phyloP scores from a whole-genome alignment of 1,140 invertebrate genomes.

The Papilio xuthus region DNA sequence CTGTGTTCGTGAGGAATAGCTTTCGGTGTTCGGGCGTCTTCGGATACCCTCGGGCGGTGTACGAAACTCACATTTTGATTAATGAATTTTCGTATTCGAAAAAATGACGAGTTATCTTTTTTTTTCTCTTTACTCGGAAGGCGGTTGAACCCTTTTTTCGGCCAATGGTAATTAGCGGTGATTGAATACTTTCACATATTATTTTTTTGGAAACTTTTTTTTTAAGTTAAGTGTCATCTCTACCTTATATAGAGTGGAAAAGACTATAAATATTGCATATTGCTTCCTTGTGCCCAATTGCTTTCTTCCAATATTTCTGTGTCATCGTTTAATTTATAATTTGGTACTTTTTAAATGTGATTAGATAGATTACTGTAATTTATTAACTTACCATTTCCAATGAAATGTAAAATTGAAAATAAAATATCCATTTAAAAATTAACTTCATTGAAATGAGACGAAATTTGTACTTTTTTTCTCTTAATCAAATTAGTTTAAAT shows the following conservation, averaged over 20 bases:
- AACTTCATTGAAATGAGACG: too few species aligned
- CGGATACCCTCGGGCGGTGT: slow-evolving; percentile 47
- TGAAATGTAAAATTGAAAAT: too few species aligned
- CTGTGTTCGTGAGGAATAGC: slow-evolving; percentile 38
- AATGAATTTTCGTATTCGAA: slow-evolving; percentile 58
- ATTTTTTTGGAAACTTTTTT: slow-evolving; percentile 37
- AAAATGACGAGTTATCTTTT: slow-evolving; percentile 47
- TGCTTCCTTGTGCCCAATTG: not conserved
- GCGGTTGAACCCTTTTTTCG: slow-evolving; percentile 55
- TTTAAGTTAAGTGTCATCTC: slow-evolving; percentile 28
- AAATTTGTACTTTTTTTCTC: too few species aligned
- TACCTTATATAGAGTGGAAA: slow-evolving; percentile 36
- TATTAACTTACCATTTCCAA: not conserved
- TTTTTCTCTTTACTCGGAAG: slow-evolving; percentile 50
- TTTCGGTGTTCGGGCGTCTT: slow-evolving; percentile 40
- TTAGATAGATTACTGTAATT: not conserved
- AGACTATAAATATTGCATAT: not conserved
- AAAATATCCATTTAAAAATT: too few species aligned
- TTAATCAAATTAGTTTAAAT: not conserved
- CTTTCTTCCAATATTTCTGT: not conserved
- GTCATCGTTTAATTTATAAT: not conserved
- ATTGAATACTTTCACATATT: slow-evolving; percentile 56
- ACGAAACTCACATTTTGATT: slow-evolving; percentile 56
- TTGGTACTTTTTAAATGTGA: not conserved
- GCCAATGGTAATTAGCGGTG: slow-evolving; percentile 53